Conservation (phyloP, 2,113 vertebrate species). For the Tinamus guttatus region DNA sequence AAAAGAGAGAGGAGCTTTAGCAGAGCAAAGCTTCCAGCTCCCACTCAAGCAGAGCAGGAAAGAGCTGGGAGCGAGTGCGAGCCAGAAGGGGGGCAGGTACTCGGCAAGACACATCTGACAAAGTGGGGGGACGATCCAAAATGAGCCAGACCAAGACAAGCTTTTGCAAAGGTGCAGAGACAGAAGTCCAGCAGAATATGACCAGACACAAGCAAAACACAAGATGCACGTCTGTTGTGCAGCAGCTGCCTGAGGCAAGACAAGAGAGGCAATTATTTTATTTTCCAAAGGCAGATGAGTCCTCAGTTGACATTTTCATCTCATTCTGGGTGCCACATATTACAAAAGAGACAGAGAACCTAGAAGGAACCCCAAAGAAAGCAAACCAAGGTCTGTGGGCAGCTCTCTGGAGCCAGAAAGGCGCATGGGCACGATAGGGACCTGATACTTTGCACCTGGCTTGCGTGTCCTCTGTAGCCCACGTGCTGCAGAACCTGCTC, state of each 20-base stretch:
- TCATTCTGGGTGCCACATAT: neutral
- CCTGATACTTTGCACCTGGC: fast-evolving
- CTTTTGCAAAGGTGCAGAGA: neutral
- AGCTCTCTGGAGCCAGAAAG: neutral
- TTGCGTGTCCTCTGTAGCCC: neutral
- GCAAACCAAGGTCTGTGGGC: neutral
- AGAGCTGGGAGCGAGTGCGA: neutral
- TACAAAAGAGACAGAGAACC: neutral
- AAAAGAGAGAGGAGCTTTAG: neutral
- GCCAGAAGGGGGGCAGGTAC: neutral
- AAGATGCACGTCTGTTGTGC: neutral
- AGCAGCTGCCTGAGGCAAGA: constrained; percentile 27
- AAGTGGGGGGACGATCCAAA: neutral
- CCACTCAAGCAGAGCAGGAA: neutral
- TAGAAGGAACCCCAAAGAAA: neutral
- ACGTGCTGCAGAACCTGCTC: neutral
- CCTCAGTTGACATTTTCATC: neutral
- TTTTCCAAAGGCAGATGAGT: neutral
- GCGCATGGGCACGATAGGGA: neutral
- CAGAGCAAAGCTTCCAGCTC: neutral
- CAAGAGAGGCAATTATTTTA: neutral
- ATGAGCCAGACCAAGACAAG: neutral
- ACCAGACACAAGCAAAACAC: constrained; percentile 41
- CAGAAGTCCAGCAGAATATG: neutral
- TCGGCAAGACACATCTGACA: neutral